Evolutionary conservation across 2,888 invertebrate genomes (phyloP).

Genomic region (Lapara coniferarum): DNA sequence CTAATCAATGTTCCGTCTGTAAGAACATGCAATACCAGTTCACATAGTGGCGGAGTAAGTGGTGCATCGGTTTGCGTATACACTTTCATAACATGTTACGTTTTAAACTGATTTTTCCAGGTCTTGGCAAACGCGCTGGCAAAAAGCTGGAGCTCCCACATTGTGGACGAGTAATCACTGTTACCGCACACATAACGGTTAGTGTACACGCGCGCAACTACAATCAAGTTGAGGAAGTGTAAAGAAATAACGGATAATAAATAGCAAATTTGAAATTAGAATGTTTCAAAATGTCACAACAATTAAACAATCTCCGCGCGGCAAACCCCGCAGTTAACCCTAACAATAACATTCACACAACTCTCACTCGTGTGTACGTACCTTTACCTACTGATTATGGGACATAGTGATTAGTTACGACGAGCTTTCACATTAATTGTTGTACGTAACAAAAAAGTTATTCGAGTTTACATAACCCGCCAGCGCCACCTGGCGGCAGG

Average conservation of each 20-base stretch:
- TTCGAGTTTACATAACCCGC: conserved; percentile 19
- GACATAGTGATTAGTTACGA: conserved; percentile 61
- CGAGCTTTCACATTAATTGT: conserved; percentile 66
- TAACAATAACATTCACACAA: conserved; percentile 10
- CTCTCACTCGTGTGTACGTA: neutral
- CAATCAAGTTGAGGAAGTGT: no score
- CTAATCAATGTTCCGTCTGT: neutral
- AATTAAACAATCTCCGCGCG: neutral
- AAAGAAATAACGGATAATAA: neutral
- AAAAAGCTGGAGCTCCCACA: conserved; percentile 78
- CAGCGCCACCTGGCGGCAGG: conserved; percentile 75
- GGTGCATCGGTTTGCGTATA: conserved; percentile 67
- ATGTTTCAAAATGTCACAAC: neutral
- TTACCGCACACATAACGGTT: conserved; percentile 52
- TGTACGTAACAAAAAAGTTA: conserved; percentile 52
- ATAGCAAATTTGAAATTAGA: no score
- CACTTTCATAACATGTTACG: conserved; percentile 81
- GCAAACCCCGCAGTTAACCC: neutral
- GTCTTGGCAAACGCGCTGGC: conserved; percentile 70
- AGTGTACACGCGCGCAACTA: conserved; percentile 41
- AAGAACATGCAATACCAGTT: neutral
- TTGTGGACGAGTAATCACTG: conserved; percentile 69
- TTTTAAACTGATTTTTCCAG: conserved; percentile 73
- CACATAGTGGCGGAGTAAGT: conserved; percentile 53
- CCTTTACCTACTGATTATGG: conserved; percentile 51